Base-by-base conservation (phyloP, 2,888 invertebrate genomes). In the Eupithecia dodoneata region DNA sequence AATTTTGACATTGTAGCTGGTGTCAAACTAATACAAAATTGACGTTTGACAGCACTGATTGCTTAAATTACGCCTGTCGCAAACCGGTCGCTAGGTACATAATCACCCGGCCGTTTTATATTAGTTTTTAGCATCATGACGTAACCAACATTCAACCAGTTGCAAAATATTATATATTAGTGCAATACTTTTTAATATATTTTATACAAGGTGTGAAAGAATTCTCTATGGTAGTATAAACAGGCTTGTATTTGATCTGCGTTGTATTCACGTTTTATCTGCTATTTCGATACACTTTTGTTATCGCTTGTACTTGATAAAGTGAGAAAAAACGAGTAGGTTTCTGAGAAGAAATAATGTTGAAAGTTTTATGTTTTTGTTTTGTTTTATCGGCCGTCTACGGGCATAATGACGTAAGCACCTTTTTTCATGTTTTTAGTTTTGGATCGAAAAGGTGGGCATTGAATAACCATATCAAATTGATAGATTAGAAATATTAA, bases 381-480 rank as follows among this genome's bases (percentile, higher is more conserved):
- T 10, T 85, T 45, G 47, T 83, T 72, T 76, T 85, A 59, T 77
- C 79, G 15, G 47, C 72, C 9, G 84, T 81, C n/a, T 73, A 84
- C 69, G 86, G 84, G 18, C 89, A 89, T 76, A 84, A 77, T 63
- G 84, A 83, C 75, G 89, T 89, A 83, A 88, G 89, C 85, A 74
- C 12, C 3, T 47, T 70, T 70, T 41, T 10, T 9, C 4, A 65
- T 15, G 0, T 66, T 15, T 42, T 41, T 13, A 18, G n/a, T 59
- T 59, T 13, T 18, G 9, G 7, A 12, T 30, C 1, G 12, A 30
- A 63, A 52, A 15, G 52, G 13, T 52, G 15, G 3, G 47, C 12
- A 47, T 2, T 45, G 7, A 45, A 45, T 45, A 47, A 44, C 4
- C 44, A 4, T 44, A 6, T 55, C 52, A 55, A 55, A 55, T 55